Percentiles rank a stretch among this genome's conserved stretches.
phyloP scores from a whole-genome alignment of 2,797 vertebrate genomes.

The Macroramphosus scolopax region DNA sequence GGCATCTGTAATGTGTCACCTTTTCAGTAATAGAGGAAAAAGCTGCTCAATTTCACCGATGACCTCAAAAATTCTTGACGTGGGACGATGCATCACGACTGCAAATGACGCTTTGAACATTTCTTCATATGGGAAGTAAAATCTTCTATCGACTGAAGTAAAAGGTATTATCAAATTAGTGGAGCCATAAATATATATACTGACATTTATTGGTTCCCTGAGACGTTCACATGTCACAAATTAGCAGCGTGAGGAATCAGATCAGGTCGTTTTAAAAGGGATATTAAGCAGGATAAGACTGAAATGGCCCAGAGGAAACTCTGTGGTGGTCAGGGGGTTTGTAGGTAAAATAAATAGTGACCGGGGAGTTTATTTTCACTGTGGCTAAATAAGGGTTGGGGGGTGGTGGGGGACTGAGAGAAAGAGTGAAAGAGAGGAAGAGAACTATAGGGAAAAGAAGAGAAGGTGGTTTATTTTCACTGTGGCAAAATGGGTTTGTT shows the following conservation, averaged over 20 bases:
- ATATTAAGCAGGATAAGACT: conserved; percentile 61
- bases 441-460: neutral
- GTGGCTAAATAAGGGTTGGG: conserved; percentile 47
- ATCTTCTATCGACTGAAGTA: neutral
- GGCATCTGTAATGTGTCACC: conserved; percentile 51
- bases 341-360: conserved; percentile 74
- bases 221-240: conserved; percentile 27
- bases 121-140: conserved; percentile 9
- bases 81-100: conserved; percentile 23
- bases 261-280: conserved; percentile 45
- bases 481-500: conserved; percentile 66
- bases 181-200: neutral
- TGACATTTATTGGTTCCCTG: conserved; percentile 20
- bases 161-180: too few relatives aligned
- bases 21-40: conserved; percentile 36
- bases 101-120: neutral
- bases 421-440: conserved; percentile 14
- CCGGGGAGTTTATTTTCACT: conserved; percentile 66
- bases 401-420: conserved; percentile 11
- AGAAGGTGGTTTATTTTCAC: conserved; percentile 70
- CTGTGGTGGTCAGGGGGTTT: conserved; percentile 63
- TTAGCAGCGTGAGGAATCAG: conserved; percentile 37
- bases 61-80: conserved; percentile 27
- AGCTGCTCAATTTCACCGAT: conserved; percentile 34
- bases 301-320: conserved; percentile 60